Percentiles rank a stretch among this genome's conserved stretches.
These are phyloP conservation scores for Muschampia plurimacula DNA, from an alignment of 2,888 invertebrate species.

Conservation along the genomic window DNA sequence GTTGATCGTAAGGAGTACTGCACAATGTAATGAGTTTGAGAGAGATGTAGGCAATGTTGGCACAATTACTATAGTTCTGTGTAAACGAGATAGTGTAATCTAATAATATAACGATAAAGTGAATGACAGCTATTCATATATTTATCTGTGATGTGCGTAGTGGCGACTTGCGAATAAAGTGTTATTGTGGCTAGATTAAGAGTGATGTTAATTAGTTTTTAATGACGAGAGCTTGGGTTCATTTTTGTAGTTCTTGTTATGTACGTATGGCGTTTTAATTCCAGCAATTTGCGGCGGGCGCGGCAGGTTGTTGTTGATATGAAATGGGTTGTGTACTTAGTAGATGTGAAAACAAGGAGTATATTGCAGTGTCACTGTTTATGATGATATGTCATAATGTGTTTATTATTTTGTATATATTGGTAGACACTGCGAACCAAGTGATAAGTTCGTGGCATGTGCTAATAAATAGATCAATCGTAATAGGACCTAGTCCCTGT, in stretches of 20 bases:
- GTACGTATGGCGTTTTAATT: slow-evolving; percentile 35
- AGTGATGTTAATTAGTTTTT: slow-evolving; percentile 77
- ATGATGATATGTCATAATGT: neutral
- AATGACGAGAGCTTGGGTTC: slow-evolving; percentile 65
- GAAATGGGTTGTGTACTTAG: slow-evolving; percentile 20
- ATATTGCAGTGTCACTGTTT: slow-evolving; percentile 1
- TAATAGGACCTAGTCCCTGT: neutral
- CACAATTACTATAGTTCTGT: slow-evolving; percentile 76
- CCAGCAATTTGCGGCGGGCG: slow-evolving; percentile 24
- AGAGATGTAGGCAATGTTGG: slow-evolving; percentile 75
- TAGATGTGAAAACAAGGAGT: slow-evolving; percentile 36
- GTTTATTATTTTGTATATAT: neutral
- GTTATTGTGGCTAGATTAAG: slow-evolving; percentile 60
- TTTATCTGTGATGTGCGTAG: slow-evolving; percentile 70
- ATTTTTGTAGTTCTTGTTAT: slow-evolving; percentile 33
- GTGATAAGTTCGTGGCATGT: neutral
- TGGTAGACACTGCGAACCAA: neutral
- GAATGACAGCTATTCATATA: slow-evolving; percentile 84
- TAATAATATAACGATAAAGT: slow-evolving; percentile 67
- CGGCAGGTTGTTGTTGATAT: slow-evolving; percentile 1
- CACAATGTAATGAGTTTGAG: slow-evolving; percentile 77
- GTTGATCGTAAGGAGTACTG: slow-evolving; percentile 60
- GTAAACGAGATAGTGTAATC: slow-evolving; percentile 75
- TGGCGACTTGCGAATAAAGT: slow-evolving; percentile 61
- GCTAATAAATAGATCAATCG: slow-evolving; percentile 6